A percentile compares a stretch with the other conserved stretches of the same genome.
Conservation (phyloP, 1,140 invertebrate genomes). For the Linepithema humile region DNA sequence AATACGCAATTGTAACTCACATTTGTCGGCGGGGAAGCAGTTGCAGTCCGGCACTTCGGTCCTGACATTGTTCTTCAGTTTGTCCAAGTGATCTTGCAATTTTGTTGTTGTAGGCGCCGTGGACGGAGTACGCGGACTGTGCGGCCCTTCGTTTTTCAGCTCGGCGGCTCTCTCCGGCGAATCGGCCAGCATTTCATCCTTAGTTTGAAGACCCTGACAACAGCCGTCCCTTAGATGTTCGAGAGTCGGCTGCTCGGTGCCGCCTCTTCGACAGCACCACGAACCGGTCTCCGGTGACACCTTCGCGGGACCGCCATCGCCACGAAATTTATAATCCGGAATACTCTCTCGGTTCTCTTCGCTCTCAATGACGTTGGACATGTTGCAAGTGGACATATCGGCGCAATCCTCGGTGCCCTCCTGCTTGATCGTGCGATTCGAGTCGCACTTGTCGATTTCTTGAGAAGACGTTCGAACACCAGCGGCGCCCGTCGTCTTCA, state of each 20-base stretch:
- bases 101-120: constrained; percentile 79
- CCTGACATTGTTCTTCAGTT: constrained; percentile 88
- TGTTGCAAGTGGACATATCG: constrained; percentile 40
- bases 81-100: constrained; percentile 87
- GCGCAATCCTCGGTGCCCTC: constrained; percentile 67
- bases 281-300: constrained; percentile 87
- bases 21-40: constrained; percentile 92
- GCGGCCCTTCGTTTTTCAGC: constrained; percentile 75
- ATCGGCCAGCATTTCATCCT: constrained; percentile 87
- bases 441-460: constrained; percentile 59
- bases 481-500: constrained; percentile 31
- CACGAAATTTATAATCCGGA: constrained; percentile 84
- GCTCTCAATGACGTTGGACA: constrained; percentile 43
- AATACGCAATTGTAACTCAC: constrained; percentile 81
- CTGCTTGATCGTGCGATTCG: constrained; percentile 76
- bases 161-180: constrained; percentile 77
- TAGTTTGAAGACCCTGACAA: constrained; percentile 89
- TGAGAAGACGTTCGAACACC: constrained; percentile 8
- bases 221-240: constrained; percentile 90
- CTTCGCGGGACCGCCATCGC: constrained; percentile 87
- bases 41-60: constrained; percentile 93
- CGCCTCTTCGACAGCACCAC: constrained; percentile 89
- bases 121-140: constrained; percentile 69
- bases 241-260: constrained; percentile 88
- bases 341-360: constrained; percentile 64